Percentiles rank a stretch among this genome's conserved stretches.
Evolutionary conservation across 23 tunicate species (phyloP).

Genomic region (Trididemnum nubilum): DNA sequence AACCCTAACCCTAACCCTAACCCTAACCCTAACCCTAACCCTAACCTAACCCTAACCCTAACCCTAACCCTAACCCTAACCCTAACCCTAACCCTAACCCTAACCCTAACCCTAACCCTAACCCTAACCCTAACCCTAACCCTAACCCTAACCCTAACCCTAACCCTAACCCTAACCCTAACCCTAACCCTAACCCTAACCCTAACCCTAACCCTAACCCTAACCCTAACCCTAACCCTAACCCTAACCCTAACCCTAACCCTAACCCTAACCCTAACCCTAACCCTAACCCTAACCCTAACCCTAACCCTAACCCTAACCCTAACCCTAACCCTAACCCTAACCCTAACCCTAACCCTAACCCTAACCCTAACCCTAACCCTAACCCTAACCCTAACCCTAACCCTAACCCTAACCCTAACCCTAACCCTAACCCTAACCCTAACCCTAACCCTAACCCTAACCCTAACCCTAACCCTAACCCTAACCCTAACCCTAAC

Average conservation of each 20-base stretch:
- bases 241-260: conserved; percentile 40
- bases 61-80: conserved; percentile 33
- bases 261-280: conserved; percentile 25
- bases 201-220: conserved; percentile 46
- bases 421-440: conserved; percentile 68
- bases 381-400: conserved; percentile 69
- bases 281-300: conserved; percentile 22
- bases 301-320: conserved; percentile 28
- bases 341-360: conserved; percentile 60
- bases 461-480: conserved; percentile 73
- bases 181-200: conserved; percentile 45
- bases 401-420: conserved; percentile 68
- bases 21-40: conserved; percentile 30
- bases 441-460: conserved; percentile 68
- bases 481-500: conserved; percentile 68
- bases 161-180: conserved; percentile 36
- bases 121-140: conserved; percentile 23
- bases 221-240: conserved; percentile 45
- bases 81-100: conserved; percentile 46
- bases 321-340: conserved; percentile 71
- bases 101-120: conserved; percentile 40
- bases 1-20: conserved; percentile 31
- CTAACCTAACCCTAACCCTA: too few relatives aligned
- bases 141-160: conserved; percentile 46
- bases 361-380: conserved; percentile 59